Conservation (phyloP, 1,140 invertebrate genomes). For the Gonioctena quinquepunctata region DNA sequence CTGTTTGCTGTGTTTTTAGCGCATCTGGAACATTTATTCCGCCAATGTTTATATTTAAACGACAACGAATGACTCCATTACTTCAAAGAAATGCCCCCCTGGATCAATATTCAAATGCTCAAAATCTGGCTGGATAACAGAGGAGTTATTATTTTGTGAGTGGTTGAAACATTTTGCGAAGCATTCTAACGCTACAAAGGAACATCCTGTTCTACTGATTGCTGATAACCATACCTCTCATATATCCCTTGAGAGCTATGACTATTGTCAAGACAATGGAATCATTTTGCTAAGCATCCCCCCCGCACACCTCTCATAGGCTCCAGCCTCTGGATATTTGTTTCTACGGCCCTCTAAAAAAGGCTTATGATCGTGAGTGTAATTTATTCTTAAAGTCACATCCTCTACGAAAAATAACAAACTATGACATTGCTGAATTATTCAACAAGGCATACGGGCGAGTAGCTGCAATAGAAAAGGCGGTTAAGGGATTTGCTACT, state of each 20-base stretch:
- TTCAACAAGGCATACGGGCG: conserved; percentile 16
- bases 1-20: conserved; percentile 24
- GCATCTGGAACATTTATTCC: conserved; percentile 31
- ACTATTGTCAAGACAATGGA: too few species aligned
- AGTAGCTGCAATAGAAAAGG: conserved; percentile 27
- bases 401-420: conserved; percentile 31
- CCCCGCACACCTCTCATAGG: conserved; percentile 39
- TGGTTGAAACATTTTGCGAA: neutral
- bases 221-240: conserved; percentile 31
- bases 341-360: conserved; percentile 45
- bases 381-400: conserved; percentile 34
- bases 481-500: conserved; percentile 14
- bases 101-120: neutral
- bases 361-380: conserved; percentile 30
- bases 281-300: too few species aligned
- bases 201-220: conserved; percentile 46
- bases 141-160: neutral
- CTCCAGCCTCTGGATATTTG: conserved; percentile 51
- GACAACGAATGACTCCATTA: neutral
- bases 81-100: neutral
- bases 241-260: conserved; percentile 27
- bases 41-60: neutral
- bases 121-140: conserved; percentile 16
- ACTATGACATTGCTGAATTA: conserved; percentile 31
- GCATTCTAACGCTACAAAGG: conserved; percentile 13